Evolutionary conservation across 92 coral and sea anemone species (phyloP).

Genomic region (Meandrina meandrites): DNA sequence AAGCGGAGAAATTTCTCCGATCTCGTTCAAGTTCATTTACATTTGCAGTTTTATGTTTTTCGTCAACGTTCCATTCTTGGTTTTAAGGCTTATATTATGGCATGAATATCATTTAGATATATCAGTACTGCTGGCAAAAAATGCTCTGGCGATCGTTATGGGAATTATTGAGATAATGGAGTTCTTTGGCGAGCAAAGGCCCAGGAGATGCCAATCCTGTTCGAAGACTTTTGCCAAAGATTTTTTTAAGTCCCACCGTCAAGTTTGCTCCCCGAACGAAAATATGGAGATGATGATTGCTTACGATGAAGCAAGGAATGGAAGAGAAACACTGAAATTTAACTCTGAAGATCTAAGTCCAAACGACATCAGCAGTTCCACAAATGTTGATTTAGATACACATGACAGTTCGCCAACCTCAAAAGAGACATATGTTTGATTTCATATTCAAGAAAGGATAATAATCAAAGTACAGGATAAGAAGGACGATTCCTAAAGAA

Average conservation of each 20-base stretch:
- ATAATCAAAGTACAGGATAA: no score
- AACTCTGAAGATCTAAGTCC: neutral
- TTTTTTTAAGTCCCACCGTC: slow-evolving; percentile 49
- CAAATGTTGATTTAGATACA: neutral
- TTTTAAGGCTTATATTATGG: slow-evolving; percentile 81
- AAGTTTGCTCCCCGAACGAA: slow-evolving; percentile 24
- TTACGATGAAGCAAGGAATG: neutral
- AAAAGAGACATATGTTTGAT: neutral
- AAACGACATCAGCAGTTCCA: neutral
- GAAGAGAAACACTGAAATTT: neutral
- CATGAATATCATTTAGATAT: slow-evolving; percentile 65
- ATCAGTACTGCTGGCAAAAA: slow-evolving; percentile 81
- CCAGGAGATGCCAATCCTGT: slow-evolving; percentile 65
- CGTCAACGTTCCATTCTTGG: slow-evolving; percentile 84
- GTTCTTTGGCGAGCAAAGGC: slow-evolving; percentile 85
- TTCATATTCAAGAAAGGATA: neutral
- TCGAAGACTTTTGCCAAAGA: slow-evolving; percentile 66
- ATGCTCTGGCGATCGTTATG: slow-evolving; percentile 68
- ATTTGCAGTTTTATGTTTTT: slow-evolving; percentile 77
- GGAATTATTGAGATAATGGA: slow-evolving; percentile 80
- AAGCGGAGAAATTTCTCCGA: slow-evolving; percentile 78
- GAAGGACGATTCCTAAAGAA: no score
- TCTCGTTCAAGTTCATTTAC: slow-evolving; percentile 84
- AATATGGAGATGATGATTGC: neutral
- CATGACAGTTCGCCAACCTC: neutral